Base-by-base conservation (phyloP, 2,113 vertebrate species). In the Phalacrocorax aristotelis region DNA sequence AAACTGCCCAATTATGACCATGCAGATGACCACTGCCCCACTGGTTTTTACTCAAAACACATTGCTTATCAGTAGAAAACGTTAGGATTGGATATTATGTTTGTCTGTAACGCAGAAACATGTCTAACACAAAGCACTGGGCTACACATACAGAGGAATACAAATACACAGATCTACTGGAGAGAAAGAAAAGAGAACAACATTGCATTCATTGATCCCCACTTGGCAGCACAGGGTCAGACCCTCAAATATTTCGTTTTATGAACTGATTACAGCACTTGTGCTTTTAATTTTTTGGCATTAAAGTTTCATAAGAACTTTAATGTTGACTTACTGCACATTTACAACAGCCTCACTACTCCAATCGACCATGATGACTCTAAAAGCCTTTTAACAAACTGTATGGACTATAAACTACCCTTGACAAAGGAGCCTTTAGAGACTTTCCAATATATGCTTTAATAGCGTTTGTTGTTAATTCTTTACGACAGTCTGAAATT, bases 321-420 rank as follows among this genome's bases (percentile, higher is more conserved):
- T 83, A 70, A 88, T 76, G 64, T 83, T 78, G 95, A 65, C 68
- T 94, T 88, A 76, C 60, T 87, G 80, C 58, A 68, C 40, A 60
- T 86, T 83, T 61, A 22, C 48, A 79, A 40, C 17, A 48, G 38
- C 44, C 54, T 62, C 72, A 36, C 32, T 20, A 57, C 85, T 82
- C 75, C 92, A 65, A 90, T 78, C 12, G 70, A 91, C 90, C 88
- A 48, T 9, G 30, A 32, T 13, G 77, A 62, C 40, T 89, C 89
- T 96, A 91, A 97, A 97, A 97, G 96, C 88, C 77, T 97, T 96
- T 97, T 91, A 96, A 94, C 83, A 91, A 94, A 90, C 49, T 60
- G 5, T 36, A 71, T 20, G 46, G 61, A 79, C 81, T 85, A 92
- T 87, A 87, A 97, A 95, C 62, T 17, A 79, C 15, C 71, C 78